phyloP scores from a whole-genome alignment of 2,797 vertebrate genomes.

The Halcyon chelicuti region DNA sequence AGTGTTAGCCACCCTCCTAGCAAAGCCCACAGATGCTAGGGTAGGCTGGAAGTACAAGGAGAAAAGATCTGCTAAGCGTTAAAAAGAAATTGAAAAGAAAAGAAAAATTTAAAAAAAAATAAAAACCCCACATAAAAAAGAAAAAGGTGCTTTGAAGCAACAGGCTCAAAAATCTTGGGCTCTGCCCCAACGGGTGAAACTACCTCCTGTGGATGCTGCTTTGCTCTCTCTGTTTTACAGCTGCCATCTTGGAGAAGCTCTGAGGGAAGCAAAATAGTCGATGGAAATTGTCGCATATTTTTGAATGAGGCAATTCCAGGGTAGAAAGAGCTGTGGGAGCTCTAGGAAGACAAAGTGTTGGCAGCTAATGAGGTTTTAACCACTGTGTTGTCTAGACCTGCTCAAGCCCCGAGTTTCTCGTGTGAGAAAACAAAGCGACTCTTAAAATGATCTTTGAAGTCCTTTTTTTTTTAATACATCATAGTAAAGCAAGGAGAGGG shows the following conservation, averaged over 20 bases:
- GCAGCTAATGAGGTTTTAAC: conserved; percentile 46
- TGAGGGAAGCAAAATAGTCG: background rate
- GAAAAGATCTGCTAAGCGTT: background rate
- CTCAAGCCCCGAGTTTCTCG: conserved; percentile 36
- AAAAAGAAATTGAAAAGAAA: background rate
- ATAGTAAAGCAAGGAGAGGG: background rate
- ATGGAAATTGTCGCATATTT: conserved; percentile 49
- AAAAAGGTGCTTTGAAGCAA: background rate
- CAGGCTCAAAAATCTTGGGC: background rate
- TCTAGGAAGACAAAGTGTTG: conserved; percentile 43
- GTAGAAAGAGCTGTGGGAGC: conserved; percentile 39
- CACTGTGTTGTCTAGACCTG: conserved; percentile 64
- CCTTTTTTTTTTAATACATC: background rate
- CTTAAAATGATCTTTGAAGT: conserved; percentile 55
- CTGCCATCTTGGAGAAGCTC: background rate
- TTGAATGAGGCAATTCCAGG: background rate
- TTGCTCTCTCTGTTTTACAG: background rate
- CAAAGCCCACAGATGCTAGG: background rate
- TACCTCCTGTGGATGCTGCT: background rate
- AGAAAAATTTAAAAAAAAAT: no score
- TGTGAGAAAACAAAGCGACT: background rate
- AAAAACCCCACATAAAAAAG: background rate
- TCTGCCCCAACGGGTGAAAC: background rate
- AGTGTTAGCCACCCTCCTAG: background rate
- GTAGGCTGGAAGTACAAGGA: background rate